phyloP scores from a whole-genome alignment of 2,113 vertebrate genomes.

The Larimichthys crocea region DNA sequence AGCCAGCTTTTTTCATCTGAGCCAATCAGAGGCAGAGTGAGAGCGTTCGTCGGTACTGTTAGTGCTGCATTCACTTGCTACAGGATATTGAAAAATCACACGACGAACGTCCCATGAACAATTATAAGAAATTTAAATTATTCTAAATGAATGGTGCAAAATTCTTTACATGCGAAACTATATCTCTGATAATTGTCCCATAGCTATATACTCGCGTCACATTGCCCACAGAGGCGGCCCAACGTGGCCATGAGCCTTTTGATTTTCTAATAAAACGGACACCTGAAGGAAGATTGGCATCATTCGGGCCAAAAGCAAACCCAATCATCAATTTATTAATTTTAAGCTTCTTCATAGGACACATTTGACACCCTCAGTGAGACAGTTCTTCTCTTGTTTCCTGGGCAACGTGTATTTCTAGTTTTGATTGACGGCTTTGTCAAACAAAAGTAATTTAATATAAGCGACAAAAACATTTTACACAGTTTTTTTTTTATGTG shows the following conservation, averaged over 20 bases:
- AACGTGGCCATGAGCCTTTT: neutral
- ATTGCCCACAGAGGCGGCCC: neutral
- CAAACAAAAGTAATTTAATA: neutral
- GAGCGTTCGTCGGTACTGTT: constrained; percentile 33
- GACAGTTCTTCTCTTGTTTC: neutral
- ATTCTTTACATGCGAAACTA: neutral
- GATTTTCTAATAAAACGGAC: neutral
- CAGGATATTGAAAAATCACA: neutral
- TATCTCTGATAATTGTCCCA: neutral
- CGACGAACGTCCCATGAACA: neutral
- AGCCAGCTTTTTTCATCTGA: constrained; percentile 43
- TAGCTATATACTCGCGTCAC: too few relatives aligned
- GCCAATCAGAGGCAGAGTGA: constrained; percentile 64
- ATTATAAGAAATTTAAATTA: neutral
- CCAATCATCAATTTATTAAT: neutral
- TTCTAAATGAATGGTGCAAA: neutral
- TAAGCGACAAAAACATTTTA: neutral
- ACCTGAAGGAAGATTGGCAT: neutral
- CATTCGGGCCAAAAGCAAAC: neutral
- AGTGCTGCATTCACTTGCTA: constrained; percentile 51
- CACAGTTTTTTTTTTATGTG: neutral
- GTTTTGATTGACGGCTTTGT: neutral
- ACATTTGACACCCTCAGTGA: neutral
- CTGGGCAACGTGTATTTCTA: neutral
- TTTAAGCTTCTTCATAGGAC: neutral